Evolutionary conservation across 2,113 vertebrate genomes (phyloP).

Genomic region (Recurvirostra avosetta): DNA sequence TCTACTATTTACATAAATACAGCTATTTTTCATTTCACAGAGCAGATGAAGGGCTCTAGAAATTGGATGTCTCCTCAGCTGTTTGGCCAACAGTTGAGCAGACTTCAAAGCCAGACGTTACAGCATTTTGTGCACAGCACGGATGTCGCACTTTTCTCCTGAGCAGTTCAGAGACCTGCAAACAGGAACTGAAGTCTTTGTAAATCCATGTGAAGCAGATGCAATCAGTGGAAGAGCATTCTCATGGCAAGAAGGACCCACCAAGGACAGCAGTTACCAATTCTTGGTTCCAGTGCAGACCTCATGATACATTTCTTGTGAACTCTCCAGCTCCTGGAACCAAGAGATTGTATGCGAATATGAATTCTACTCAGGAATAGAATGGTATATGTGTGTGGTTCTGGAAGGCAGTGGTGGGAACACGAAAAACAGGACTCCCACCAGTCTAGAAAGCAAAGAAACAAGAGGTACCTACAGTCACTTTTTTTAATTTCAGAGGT

Average conservation of each 20-base stretch:
- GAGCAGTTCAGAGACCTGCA: neutral
- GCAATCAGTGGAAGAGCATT: neutral
- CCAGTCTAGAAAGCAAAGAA: neutral
- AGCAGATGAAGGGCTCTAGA: constrained; percentile 36
- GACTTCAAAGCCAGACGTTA: neutral
- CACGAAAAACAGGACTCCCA: neutral
- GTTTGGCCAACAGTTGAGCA: neutral
- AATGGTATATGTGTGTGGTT: neutral
- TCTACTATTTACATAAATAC: constrained; percentile 14
- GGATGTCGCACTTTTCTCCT: neutral
- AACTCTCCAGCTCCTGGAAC: neutral
- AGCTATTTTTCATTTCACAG: constrained; percentile 19
- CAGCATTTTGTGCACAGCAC: neutral
- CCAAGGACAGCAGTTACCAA: neutral
- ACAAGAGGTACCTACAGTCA: neutral
- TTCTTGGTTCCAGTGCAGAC: neutral
- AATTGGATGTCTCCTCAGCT: constrained; percentile 9
- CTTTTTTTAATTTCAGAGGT: neutral
- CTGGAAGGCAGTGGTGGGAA: neutral
- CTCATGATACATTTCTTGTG: neutral
- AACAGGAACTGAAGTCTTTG: neutral
- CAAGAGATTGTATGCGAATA: neutral
- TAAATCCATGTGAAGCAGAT: neutral
- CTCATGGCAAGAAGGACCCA: neutral
- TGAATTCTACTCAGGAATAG: neutral